Base-by-base conservation (phyloP, 1,140 invertebrate species). In the Dendrolimus kikuchii region DNA sequence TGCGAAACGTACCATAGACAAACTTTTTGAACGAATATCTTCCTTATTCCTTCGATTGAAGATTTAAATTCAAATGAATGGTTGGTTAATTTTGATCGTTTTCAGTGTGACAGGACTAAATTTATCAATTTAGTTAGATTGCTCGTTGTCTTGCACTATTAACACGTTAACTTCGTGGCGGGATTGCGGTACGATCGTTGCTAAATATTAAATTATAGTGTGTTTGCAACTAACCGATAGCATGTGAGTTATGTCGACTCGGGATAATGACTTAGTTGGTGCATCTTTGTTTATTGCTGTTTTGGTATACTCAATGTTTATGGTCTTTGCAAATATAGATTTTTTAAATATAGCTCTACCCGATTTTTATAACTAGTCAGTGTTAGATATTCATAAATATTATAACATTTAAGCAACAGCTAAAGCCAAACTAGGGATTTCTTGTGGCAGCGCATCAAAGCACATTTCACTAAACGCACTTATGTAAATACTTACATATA, bases 81-180 rank as follows among this genome's bases (percentile, higher is more conserved):
- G 6, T 5, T 10, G 5, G 23, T 42, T 41, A 10, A 62, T 72
- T 64, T 65, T 62, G 59, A 68, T 64, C 59, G 57, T 62, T 70
- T 62, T 65, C 42, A 68, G 61, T 73, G 58, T 76, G 74, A 71
- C 71, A 82, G 71, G 74, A 62, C 62, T 72, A 74, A 81, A 82
- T 81, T 81, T 81, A 84, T 84, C 74, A 84, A 82, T 82, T 82
- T 80, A 73, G 60, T 66, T 77, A 79, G 74, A 81, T 79, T 81
- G 78, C 76, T 71, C 74, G 70, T 69, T 76, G 80, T 51, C 49
- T 50, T 38, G 50, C 42, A 23, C 59, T 81, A 83, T 83, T 83
- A 81, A 83, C 78, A 83, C 77, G 74, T 83, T 79, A 71, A 62
- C 66, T 53, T 77, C 70, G 66, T 68, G 66, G 69, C 63, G 64